Base-by-base conservation (phyloP, 2,888 invertebrate genomes). In the Lepidocyrtinus sp. region DNA sequence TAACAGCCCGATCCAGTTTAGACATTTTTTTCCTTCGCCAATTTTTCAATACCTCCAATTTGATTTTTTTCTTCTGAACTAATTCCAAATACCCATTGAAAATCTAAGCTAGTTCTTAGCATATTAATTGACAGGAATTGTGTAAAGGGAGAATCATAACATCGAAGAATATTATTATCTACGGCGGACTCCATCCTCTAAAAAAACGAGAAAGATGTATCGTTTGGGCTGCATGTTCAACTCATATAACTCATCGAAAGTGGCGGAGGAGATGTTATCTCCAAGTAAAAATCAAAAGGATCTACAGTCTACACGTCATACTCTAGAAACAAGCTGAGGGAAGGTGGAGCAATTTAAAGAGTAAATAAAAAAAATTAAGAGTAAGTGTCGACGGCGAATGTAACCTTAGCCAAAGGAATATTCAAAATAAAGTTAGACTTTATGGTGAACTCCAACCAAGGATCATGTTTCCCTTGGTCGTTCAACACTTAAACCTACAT, bases 251-350 rank as follows among this genome's bases (percentile, higher is more conserved):
- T 36, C 36, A 36, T 36, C 36, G 36, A 36, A 36, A 61, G n/a
- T 55, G 59, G 59, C 70, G 70, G 70, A 27, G 12, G 27, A 70
- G 70, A 70, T 70, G 59, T 70, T 59, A 70, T 70, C 70, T 70
- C 61, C 22, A 70, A 70, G 70, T 50, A 19, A 70, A 25, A 25
- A 70, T 55, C 5, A 36, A 67, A 22, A 55, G 26, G 46, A 27
- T 1, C 5, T 19, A 22, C 1, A 63, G 21, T 1, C 5, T 19
- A 22, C 1, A 63, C 63, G 24, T 26, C 15, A 9, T 9, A 12
- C 1, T 24, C 5, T 36, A 7, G 5, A 36, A 36, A 50, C 68
- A 24, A 19, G 50, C 21, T 5, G 9, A 25, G 2, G 21, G 46
- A 50, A 46, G 50, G 50, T 55, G n/a, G n/a, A n/a, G n/a, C 19